Conservation (phyloP, 2,888 invertebrate genomes). For the Drosophila percnosoma region DNA sequence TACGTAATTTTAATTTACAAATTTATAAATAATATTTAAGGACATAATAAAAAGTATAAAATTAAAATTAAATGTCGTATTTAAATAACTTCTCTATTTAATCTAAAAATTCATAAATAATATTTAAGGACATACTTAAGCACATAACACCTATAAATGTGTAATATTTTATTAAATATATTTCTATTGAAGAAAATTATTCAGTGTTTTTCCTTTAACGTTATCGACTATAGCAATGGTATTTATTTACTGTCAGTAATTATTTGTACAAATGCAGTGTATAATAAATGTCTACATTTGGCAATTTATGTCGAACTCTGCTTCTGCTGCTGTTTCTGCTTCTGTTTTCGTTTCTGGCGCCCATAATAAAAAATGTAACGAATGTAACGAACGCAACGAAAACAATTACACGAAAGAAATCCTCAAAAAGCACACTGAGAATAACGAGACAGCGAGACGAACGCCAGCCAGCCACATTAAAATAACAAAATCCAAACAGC, state of each 20-base stretch:
- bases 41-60: not conserved
- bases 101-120: not conserved
- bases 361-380: slow-evolving; percentile 63
- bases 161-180: not conserved
- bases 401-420: slow-evolving; percentile 76
- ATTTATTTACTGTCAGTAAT: not conserved
- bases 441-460: slow-evolving; percentile 50
- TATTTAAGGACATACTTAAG: not conserved
- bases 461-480: slow-evolving; percentile 53
- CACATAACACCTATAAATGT: not conserved
- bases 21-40: not conserved
- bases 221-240: not conserved
- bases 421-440: slow-evolving; percentile 62
- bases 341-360: slow-evolving; percentile 53
- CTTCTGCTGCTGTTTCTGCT: slow-evolving; percentile 24
- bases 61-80: not conserved
- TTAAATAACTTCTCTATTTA: not conserved
- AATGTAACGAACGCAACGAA: slow-evolving; percentile 61
- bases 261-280: slow-evolving; percentile 38
- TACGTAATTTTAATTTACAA: not conserved
- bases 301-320: slow-evolving; percentile 56
- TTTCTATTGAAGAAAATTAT: not conserved
- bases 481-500: slow-evolving; percentile 77
- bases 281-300: slow-evolving; percentile 31
- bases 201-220: not conserved